Evolutionary conservation across 2,797 vertebrate species (phyloP), one percentile per base, ranked within the genome.

Genomic region (Peromyscus nudipes): DNA sequence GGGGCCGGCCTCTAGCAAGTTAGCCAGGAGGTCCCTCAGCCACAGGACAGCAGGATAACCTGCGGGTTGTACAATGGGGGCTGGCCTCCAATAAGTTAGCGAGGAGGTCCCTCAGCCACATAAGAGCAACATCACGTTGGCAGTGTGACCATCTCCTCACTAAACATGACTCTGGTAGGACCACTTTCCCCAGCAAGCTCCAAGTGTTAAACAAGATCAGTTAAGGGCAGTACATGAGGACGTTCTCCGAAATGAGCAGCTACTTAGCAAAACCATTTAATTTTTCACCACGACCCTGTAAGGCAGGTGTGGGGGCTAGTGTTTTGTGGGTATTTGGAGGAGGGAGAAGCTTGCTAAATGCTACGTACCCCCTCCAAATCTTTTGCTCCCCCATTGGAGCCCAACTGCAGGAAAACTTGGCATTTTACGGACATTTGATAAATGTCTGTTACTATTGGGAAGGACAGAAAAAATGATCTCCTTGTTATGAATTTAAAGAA

Each of bases 401-500:
- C 14, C 0, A 3, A n/a, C 11, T 49, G 55, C 19, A 46, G 37
- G 62, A 57, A 1, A 31, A 55, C 29, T 69, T 69, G 73, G 62
- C 67, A 29, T 96, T 82, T 57, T n/a, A 57, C 64, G 46, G 79
- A 40, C 12, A 40, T 31, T 91, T 52, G 23, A 10, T 55, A 37
- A 57, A 81, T 23, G 40, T 55, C 60, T 79, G 67, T 81, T 69
- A 34, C 62, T 92, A 17, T 57, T 80, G 69, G 52, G n/a, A 23
- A 57, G 10, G 40, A 77, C 0, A 25, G 43, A 16, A 60, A 49
- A 77, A 49, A 89, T 46, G 55, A 91, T 71, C 40, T 37, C 27
- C 96, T 86, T 96, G 82, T 95, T 96, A 87, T 37, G 85, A 96
- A 85, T 94, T 97, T 97, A 95, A 97, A 97, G 88, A 92, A 97